Percentiles rank a stretch among this genome's conserved stretches.
These are phyloP conservation scores for Tolypeutes matacus DNA, from an alignment of 2,797 vertebrate species.

Conservation along the genomic window DNA sequence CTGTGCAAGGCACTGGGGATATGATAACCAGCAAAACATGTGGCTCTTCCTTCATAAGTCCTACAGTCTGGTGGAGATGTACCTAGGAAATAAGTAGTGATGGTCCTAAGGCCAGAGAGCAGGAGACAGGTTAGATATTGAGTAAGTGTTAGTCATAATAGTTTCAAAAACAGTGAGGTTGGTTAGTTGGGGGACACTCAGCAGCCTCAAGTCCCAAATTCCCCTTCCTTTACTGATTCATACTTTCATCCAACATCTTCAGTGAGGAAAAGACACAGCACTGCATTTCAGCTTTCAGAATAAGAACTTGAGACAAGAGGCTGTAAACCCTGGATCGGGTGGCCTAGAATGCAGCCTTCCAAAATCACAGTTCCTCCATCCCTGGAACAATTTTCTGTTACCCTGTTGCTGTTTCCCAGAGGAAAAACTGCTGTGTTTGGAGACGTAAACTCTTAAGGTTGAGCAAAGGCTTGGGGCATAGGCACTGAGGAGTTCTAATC, in stretches of 20 bases:
- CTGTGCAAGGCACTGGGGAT: background rate
- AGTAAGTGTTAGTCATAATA: background rate
- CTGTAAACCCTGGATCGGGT: background rate
- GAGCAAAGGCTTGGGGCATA: background rate
- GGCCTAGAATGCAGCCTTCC: background rate
- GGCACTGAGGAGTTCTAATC: slow-evolving; percentile 33
- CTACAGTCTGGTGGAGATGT: background rate
- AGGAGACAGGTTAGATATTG: background rate
- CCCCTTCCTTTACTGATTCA: background rate
- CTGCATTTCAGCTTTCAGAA: background rate
- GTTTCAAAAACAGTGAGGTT: background rate
- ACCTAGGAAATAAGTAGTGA: background rate
- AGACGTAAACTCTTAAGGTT: background rate
- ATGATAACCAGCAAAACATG: background rate
- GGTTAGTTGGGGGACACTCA: background rate
- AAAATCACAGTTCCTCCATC: background rate
- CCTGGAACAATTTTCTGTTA: background rate
- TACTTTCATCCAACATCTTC: background rate
- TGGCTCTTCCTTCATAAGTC: fast-evolving
- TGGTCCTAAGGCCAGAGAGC: background rate
- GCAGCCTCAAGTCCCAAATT: background rate
- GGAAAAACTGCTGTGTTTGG: slow-evolving; percentile 1
- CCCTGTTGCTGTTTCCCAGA: background rate
- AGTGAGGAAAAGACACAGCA: background rate
- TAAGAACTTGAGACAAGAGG: background rate